Evolutionary conservation across 1,140 invertebrate genomes (phyloP).

Genomic region (Procambarus clarkii): DNA sequence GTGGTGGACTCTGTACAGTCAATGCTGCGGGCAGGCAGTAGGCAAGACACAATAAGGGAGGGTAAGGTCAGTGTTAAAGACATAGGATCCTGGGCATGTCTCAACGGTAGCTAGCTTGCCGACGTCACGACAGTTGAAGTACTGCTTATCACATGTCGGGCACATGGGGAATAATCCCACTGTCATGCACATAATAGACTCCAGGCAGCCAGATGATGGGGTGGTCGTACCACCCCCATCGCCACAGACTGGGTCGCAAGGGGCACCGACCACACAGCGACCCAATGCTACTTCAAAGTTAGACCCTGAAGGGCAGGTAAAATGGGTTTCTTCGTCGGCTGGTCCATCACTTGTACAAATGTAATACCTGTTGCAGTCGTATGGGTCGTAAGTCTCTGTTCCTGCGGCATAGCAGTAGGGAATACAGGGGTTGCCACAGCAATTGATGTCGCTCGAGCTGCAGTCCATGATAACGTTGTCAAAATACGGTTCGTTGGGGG

Average conservation of each 20-base stretch:
- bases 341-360: neutral
- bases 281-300: slow-evolving; percentile 5
- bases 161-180: neutral
- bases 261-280: neutral
- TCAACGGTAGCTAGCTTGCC: neutral
- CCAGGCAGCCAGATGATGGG: neutral
- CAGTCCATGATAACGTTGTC: neutral
- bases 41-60: slow-evolving; percentile 6
- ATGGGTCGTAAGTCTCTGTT: neutral
- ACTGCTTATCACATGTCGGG: neutral
- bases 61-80: slow-evolving; percentile 1
- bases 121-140: neutral
- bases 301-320: neutral
- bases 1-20: neutral
- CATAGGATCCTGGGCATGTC: neutral
- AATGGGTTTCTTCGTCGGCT: neutral
- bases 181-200: neutral
- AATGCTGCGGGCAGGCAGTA: neutral
- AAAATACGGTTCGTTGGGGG: neutral
- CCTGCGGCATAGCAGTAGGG: neutral
- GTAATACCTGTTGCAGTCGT: slow-evolving; percentile 9
- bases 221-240: too few relatives aligned
- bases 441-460: neutral
- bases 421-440: neutral
- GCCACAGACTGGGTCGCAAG: neutral